Evolutionary conservation across 1,140 invertebrate species (phyloP), one percentile per base, ranked within the genome.

Genomic region (Bursaphelenchus mucronatus): DNA sequence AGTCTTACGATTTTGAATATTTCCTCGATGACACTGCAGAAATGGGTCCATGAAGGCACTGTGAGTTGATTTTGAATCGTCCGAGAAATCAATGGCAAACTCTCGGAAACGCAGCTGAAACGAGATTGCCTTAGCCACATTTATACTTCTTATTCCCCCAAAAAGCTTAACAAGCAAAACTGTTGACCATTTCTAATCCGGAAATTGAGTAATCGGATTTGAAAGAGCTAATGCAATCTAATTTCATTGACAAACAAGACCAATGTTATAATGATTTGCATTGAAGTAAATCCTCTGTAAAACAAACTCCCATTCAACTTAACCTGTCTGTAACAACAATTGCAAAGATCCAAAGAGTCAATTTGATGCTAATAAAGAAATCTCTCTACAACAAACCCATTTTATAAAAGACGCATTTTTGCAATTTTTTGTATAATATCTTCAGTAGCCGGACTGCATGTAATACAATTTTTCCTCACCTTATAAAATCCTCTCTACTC

Each of bases 21-120:
- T 17, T 67, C 66, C 52, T 68, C 47, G 11, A 67, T 67, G 15
- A 47, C 55, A 4, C 13, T 39, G 40, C 49, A 58, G 17, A 67
- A 67, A 13, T 53, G 65, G 17, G 39, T 63, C 66, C 66, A 67
- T 13, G 62, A 66, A 9, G 66, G 67, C 61, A 68, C 49, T 21
- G 69, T 41, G 13, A 68, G 41, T 6, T 69, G 21, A 47, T 68
- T 68, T 41, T 51, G 67, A 7, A 68, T 41, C 0, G 67, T 69
- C 13, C 47, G 19, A 17, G 56, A 69, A 64, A 68, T 67, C 41
- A 68, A 44, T 4, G 15, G 15, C 39, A 69, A 64, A 39, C 58
- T 21, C 54, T 63, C 67, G 19, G 13, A 43, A 3, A 59, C 66
- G 17, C 64, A 67, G 7, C 55, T 67, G 43, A 54, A 61, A 30